phyloP scores from a whole-genome alignment of 2,113 vertebrate species.

The Plecturocebus donacophilus region DNA sequence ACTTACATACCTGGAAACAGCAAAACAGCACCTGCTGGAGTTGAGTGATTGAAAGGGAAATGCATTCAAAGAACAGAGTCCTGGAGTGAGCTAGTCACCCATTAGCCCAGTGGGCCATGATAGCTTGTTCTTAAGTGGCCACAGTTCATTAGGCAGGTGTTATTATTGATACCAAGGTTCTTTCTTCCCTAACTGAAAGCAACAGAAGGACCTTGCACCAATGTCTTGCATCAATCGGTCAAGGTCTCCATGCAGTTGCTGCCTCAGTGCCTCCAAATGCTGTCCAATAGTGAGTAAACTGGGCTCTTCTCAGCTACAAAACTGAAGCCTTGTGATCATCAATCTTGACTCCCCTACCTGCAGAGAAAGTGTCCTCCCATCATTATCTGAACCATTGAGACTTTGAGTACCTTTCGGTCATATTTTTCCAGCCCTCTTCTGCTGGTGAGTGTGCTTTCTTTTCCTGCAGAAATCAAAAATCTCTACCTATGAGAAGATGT shows the following conservation, averaged over 20 bases:
- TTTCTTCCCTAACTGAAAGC: neutral
- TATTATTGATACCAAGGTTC: neutral
- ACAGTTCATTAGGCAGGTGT: neutral
- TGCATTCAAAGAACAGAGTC: neutral
- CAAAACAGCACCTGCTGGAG: neutral
- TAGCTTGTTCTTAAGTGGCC: neutral
- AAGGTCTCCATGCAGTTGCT: neutral
- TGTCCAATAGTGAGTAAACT: neutral
- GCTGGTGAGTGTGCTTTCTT: constrained; percentile 44
- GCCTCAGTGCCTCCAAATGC: neutral
- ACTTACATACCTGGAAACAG: neutral
- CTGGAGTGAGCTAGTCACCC: neutral
- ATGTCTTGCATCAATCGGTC: neutral
- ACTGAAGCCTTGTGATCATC: neutral
- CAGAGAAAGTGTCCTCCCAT: neutral
- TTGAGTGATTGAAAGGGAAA: neutral
- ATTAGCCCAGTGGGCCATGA: neutral
- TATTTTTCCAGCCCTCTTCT: constrained; percentile 44
- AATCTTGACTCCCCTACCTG: neutral
- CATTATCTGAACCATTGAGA: neutral
- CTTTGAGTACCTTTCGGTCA: neutral
- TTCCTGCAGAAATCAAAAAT: constrained; percentile 96
- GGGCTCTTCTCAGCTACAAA: neutral
- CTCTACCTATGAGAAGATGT: constrained; percentile 99
- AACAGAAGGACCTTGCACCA: neutral